A percentile compares a stretch with the other conserved stretches of the same genome.
Conservation (phyloP, 53 echinoderm and acorn worm genomes). For the Holothuria scabra region DNA sequence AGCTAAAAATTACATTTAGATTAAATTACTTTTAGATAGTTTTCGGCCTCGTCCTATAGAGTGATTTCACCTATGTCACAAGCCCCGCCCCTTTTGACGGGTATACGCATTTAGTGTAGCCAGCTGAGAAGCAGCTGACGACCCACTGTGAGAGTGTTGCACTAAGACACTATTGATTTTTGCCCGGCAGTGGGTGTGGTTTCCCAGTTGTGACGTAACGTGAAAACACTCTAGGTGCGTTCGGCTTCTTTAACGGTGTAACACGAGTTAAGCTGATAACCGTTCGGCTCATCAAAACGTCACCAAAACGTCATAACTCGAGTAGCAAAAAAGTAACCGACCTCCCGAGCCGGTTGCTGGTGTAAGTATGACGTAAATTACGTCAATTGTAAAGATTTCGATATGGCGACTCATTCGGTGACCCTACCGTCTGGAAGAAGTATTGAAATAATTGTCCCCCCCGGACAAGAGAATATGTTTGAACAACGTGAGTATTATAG, state of each 20-base stretch:
- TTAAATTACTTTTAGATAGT: no score
- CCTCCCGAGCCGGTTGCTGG: neutral
- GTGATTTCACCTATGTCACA: no score
- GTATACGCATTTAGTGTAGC: no score
- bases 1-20: no score
- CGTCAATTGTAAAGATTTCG: neutral
- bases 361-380: conserved; percentile 26
- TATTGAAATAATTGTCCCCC: neutral
- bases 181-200: no score
- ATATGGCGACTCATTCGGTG: conserved; percentile 18
- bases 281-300: conserved; percentile 6
- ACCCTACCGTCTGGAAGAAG: conserved; percentile 4
- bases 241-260: neutral
- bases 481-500: neutral
- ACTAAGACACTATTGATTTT: no score
- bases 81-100: no score
- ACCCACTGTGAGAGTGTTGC: no score
- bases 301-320: conserved; percentile 26
- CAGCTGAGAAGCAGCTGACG: no score
- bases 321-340: conserved; percentile 14
- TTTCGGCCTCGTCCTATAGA: no score
- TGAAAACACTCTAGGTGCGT: no score
- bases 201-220: no score
- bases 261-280: conserved; percentile 13
- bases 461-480: neutral